Evolutionary conservation across 2,113 vertebrate genomes (phyloP).

Genomic region (Phoenicopterus ruber): DNA sequence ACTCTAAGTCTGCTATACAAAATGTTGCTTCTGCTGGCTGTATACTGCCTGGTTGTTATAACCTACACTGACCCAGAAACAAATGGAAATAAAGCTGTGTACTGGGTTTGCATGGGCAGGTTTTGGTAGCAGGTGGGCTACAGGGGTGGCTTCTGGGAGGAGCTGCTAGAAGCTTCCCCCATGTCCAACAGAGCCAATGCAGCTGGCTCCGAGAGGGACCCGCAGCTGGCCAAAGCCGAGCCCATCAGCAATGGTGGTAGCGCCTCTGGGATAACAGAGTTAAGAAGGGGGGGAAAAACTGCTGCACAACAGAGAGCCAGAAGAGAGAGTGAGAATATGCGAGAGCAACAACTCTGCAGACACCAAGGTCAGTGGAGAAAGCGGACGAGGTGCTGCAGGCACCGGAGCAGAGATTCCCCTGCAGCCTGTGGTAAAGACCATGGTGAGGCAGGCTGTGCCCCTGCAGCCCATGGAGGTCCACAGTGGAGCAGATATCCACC

Average conservation of each 20-base stretch:
- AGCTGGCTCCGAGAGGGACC: too few relatives aligned
- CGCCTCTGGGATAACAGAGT: too few relatives aligned
- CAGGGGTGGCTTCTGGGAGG: too few relatives aligned
- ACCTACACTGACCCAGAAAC: background rate
- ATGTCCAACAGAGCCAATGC: too few relatives aligned
- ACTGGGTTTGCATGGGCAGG: too few relatives aligned
- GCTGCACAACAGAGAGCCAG: too few relatives aligned
- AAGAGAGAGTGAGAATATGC: background rate
- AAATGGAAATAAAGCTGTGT: background rate
- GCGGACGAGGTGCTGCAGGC: background rate
- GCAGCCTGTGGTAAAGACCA: rapidly evolving
- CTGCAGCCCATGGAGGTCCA: background rate
- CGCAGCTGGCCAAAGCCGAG: too few relatives aligned
- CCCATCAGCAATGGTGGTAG: too few relatives aligned
- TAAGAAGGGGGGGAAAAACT: too few relatives aligned
- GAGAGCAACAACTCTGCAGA: background rate
- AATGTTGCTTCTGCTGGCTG: background rate
- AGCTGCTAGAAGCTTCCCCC: too few relatives aligned
- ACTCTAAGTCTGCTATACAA: background rate
- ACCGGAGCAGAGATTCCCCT: background rate
- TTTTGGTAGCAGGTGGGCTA: too few relatives aligned
- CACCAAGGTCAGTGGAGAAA: background rate
- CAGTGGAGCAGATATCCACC: background rate
- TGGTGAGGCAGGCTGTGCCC: background rate
- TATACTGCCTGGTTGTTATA: background rate